Conservation (phyloP, 2,113 vertebrate species). For the Sialia sialis region DNA sequence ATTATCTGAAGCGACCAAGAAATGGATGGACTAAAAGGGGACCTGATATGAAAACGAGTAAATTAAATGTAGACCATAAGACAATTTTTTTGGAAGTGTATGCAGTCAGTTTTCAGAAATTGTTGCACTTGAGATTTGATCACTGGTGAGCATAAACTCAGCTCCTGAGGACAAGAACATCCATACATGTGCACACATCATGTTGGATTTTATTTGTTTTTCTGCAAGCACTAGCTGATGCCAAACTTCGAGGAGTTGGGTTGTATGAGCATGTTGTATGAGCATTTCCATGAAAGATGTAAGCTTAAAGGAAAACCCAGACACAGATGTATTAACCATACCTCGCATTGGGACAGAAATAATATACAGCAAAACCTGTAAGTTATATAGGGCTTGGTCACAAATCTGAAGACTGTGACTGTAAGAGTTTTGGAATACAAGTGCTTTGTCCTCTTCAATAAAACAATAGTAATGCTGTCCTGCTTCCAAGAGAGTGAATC, state of each 20-base stretch:
- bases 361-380: not conserved
- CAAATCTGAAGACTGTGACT: not conserved
- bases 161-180: not conserved
- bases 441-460: not conserved
- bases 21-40: not conserved
- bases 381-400: not conserved
- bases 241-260: not conserved
- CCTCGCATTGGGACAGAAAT: not conserved
- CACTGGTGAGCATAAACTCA: not conserved
- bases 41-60: not conserved
- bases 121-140: not conserved
- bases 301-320: not conserved
- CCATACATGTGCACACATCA: rapidly evolving
- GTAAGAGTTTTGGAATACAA: not conserved
- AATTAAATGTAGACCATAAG: not conserved
- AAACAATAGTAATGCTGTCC: not conserved
- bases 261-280: not conserved
- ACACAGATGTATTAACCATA: not conserved
- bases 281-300: not conserved
- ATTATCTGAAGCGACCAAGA: not conserved
- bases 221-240: not conserved
- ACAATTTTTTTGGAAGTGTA: not conserved
- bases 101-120: not conserved
- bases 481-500: not conserved
- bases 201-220: not conserved